Base-by-base conservation (phyloP, 1,140 invertebrate genomes). In the Colletes gigas region DNA sequence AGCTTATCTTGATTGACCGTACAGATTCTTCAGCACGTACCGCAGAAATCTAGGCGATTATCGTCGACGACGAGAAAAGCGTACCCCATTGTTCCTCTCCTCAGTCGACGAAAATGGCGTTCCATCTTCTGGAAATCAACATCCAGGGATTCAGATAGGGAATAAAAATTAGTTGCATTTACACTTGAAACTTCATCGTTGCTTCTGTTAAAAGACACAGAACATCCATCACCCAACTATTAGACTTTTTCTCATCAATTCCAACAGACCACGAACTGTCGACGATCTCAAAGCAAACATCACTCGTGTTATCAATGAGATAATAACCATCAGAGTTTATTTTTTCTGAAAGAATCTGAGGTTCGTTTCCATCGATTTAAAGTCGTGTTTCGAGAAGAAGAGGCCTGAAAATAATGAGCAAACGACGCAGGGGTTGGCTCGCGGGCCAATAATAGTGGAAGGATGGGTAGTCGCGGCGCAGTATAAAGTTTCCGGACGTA, bases 401-500 rank as follows among this genome's bases (percentile, higher is more conserved):
- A 79, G 60, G 60, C 19, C 3, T 52, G 41, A 67, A 54, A 84
- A 84, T 79, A 83, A 87, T 73, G 60, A 81, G 62, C 57, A 71
- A 68, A 50, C 6, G 19, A 52, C 9, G 55, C 47, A 39, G 14
- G 66, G 63, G 65, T 21, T 66, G 17, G 65, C 10, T 30, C 52
- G 30, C 17, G 30, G 47, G 83, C 74, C 82, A 85, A 88, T 88
- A 89, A 88, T 88, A 88, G 88, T 81, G 69, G 80, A 82, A 87
- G 86, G 87, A 86, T 84, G 67, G 83, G 81, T 78, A 75, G 8
- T 3, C 30, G 60, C 71, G 86, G 89, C 88, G 86, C 14, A 88
- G 84, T 91, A 92, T 84, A 90, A 91, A 88, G 85, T 88, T 91
- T 84, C 85, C 85, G 78, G 80, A 66, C 62, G 82, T 83, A 88